These are phyloP conservation scores for Hipposideros larvatus DNA, from an alignment of 2,797 vertebrate genomes.

Conservation along the genomic window DNA sequence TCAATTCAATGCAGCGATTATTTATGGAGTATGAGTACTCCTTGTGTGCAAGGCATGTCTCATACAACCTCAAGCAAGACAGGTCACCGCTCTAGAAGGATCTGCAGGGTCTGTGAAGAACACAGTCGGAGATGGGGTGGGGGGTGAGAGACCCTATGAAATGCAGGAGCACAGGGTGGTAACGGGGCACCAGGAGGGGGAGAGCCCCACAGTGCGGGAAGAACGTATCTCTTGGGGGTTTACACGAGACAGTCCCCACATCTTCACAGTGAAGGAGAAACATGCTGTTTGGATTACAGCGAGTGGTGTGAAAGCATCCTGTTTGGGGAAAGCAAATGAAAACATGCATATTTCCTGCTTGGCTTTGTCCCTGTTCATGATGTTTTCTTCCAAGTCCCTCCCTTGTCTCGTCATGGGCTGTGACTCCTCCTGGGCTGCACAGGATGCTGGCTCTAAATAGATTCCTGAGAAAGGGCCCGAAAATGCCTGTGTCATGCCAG, in stretches of 20 bases:
- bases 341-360: not conserved
- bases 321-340: constrained; percentile 42
- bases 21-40: not conserved
- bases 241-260: not conserved
- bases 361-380: not conserved
- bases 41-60: not conserved
- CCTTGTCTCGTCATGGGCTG: constrained; percentile 3
- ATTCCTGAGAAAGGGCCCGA: constrained; percentile 53
- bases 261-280: constrained; percentile 19
- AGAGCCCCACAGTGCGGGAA: not conserved
- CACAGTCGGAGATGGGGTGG: not conserved
- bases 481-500: constrained; percentile 52
- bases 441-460: constrained; percentile 60
- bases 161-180: not conserved
- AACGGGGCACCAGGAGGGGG: not conserved
- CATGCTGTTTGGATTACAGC: constrained; percentile 42
- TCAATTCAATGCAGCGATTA: not conserved
- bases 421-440: not conserved
- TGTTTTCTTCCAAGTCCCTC: constrained; percentile 46
- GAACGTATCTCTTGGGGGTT: not conserved
- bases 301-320: constrained; percentile 52
- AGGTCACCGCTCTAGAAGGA: not conserved
- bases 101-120: not conserved
- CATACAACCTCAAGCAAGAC: not conserved
- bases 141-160: not conserved